These are phyloP conservation scores for Schizothorax lantsangensis DNA, from an alignment of 2,797 vertebrate genomes.

Conservation along the genomic window DNA sequence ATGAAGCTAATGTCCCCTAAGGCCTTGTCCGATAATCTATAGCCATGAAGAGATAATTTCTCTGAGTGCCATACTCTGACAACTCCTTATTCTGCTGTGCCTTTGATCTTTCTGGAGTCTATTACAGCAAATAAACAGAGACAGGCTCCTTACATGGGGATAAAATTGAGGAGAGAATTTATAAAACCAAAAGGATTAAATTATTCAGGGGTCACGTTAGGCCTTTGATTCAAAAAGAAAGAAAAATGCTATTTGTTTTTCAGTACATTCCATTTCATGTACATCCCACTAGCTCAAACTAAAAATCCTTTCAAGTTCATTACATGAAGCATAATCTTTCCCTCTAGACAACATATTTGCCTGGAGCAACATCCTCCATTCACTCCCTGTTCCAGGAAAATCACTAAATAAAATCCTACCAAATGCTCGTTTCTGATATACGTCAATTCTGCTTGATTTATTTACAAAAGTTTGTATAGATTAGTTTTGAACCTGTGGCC, in stretches of 20 bases:
- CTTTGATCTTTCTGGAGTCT: slow-evolving; percentile 48
- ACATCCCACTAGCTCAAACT: background rate
- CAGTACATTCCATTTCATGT: background rate
- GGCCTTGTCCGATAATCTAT: slow-evolving; percentile 34
- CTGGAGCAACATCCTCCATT: slow-evolving; percentile 1
- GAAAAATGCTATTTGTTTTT: slow-evolving; percentile 19
- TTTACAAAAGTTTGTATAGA: background rate
- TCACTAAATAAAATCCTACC: background rate
- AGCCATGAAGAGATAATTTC: slow-evolving; percentile 44
- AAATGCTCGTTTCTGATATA: background rate
- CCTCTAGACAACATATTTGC: background rate
- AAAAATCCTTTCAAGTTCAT: slow-evolving; percentile 8
- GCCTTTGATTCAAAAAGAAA: background rate
- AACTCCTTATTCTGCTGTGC: slow-evolving; percentile 11
- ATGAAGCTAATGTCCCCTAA: slow-evolving; percentile 24
- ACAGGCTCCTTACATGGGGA: slow-evolving; percentile 5
- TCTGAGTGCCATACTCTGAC: slow-evolving; percentile 21
- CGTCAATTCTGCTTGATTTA: background rate
- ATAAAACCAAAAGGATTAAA: slow-evolving; percentile 11
- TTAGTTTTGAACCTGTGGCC: background rate
- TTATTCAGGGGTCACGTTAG: slow-evolving; percentile 5
- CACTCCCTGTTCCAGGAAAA: background rate
- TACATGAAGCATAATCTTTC: slow-evolving; percentile 11
- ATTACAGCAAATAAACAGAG: slow-evolving; percentile 50
- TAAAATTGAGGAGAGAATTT: slow-evolving; percentile 2